Conservation (phyloP, 2,797 vertebrate species). For the Falco concolor region DNA sequence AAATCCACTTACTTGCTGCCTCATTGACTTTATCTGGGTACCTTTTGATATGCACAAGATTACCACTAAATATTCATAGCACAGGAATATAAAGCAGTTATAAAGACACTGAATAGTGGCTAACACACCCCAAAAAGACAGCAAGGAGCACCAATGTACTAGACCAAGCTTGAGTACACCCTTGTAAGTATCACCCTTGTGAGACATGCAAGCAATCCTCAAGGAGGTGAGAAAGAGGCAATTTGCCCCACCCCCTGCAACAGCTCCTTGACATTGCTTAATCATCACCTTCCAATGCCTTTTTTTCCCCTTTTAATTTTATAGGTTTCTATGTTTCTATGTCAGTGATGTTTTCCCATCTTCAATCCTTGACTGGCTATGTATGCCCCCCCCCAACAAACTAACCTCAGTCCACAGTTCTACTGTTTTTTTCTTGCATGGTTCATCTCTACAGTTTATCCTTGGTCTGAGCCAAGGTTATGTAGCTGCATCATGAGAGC, state of each 20-base stretch:
- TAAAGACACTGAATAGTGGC: not conserved
- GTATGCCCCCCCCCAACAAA: not conserved
- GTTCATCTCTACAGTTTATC: not conserved
- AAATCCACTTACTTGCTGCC: not conserved
- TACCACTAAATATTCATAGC: not conserved
- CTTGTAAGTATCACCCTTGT: not conserved
- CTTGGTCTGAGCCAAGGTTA: not conserved
- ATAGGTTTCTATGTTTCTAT: not conserved
- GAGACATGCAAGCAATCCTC: not conserved
- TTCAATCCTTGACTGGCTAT: not conserved
- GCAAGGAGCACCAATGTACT: not conserved
- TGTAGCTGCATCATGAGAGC: not conserved
- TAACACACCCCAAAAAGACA: not conserved
- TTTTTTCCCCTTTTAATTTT: not conserved
- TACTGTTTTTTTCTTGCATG: not conserved
- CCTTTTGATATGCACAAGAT: not conserved
- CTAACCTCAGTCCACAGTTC: not conserved
- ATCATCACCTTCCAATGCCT: not conserved
- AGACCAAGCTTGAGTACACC: not conserved
- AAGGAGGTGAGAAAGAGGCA: rapidly evolving
- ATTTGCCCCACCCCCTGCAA: not conserved
- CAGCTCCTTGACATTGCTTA: not conserved
- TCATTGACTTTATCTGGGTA: not conserved
- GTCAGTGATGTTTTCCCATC: not conserved
- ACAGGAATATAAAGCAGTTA: not conserved